These are phyloP conservation scores for Tokudaia muenninki DNA, from an alignment of 2,797 vertebrate species.

Conservation along the genomic window DNA sequence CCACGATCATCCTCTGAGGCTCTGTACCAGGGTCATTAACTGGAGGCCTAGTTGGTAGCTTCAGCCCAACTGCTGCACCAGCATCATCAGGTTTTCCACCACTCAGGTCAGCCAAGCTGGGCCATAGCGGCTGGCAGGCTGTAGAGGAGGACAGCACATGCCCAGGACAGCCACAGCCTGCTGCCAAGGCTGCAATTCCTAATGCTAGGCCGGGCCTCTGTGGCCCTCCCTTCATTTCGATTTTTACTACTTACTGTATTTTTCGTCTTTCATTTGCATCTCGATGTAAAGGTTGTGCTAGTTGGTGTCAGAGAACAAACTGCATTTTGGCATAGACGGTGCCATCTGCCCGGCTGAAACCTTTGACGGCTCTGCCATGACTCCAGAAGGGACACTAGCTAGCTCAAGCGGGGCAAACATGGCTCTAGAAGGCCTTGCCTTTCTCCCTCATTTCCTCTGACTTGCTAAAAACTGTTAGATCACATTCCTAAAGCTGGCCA, in stretches of 20 bases:
- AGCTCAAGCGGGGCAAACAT: too few species aligned
- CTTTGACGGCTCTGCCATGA: not conserved
- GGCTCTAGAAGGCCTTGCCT: too few species aligned
- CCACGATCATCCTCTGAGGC: not conserved
- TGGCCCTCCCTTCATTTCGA: not conserved
- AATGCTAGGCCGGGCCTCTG: not conserved
- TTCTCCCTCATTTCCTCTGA: too few species aligned
- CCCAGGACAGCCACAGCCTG: not conserved
- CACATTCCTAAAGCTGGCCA: too few species aligned
- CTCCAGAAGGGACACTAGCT: too few species aligned
- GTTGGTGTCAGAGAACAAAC: not conserved
- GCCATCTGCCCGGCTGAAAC: not conserved
- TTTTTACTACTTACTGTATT: not conserved
- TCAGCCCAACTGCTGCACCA: not conserved
- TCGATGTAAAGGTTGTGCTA: not conserved
- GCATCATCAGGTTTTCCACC: not conserved
- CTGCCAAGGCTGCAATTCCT: not conserved
- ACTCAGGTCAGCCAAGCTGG: slow-evolving; percentile 71
- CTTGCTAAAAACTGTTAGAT: too few species aligned
- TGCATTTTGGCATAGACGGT: not conserved
- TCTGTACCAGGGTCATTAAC: not conserved
- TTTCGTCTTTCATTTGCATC: not conserved
- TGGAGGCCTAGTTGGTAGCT: not conserved
- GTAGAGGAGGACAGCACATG: too few species aligned
- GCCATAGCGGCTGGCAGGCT: not conserved